These are phyloP conservation scores for Myripristis jacobus DNA, from an alignment of 2,797 vertebrate genomes.

Conservation along the genomic window DNA sequence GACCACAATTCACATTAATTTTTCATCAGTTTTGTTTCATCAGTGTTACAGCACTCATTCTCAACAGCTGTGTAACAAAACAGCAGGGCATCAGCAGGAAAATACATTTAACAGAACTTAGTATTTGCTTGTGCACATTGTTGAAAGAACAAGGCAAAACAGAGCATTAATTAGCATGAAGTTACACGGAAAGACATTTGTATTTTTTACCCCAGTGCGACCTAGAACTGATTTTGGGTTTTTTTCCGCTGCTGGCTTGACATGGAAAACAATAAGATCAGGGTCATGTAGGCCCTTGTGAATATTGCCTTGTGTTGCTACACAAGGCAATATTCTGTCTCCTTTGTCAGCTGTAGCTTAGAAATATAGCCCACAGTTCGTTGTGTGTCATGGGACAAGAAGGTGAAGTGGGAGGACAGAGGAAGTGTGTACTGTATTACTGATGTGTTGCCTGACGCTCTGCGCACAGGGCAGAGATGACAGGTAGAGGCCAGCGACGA, in stretches of 20 bases:
- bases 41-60: slow-evolving; percentile 29
- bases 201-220: background rate
- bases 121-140: slow-evolving; percentile 10
- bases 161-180: background rate
- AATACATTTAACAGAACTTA: slow-evolving; percentile 10
- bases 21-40: slow-evolving; percentile 63
- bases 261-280: background rate
- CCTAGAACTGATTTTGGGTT: background rate
- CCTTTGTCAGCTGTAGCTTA: slow-evolving; percentile 29
- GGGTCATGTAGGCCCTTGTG: background rate
- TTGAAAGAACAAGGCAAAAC: background rate
- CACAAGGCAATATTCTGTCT: slow-evolving; percentile 21
- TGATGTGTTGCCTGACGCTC: slow-evolving; percentile 45
- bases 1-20: slow-evolving; percentile 52
- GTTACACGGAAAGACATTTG: background rate
- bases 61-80: slow-evolving; percentile 29
- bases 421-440: slow-evolving; percentile 51
- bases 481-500: slow-evolving; percentile 46
- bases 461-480: slow-evolving; percentile 43
- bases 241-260: background rate
- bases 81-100: slow-evolving; percentile 27
- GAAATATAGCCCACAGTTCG: slow-evolving; percentile 30
- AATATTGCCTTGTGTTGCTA: too few relatives aligned
- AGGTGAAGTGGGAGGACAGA: slow-evolving; percentile 59
- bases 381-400: slow-evolving; percentile 51